These are phyloP conservation scores for Cavia aperea DNA, from an alignment of 2,113 vertebrate species.

Conservation along the genomic window DNA sequence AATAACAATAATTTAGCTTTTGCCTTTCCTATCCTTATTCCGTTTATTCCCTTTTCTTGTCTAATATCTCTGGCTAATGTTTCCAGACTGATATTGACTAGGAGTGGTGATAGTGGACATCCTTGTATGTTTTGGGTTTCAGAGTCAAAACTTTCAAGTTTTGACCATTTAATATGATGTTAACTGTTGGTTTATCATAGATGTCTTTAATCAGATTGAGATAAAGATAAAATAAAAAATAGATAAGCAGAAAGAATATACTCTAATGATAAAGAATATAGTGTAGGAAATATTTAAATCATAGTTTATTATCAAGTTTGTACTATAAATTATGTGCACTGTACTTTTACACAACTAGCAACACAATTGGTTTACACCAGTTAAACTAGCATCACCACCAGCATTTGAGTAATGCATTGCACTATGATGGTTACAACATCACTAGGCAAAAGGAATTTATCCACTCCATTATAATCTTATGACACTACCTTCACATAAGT, in stretches of 20 bases:
- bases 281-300: neutral
- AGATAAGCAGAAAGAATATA: neutral
- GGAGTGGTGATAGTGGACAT: neutral
- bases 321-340: neutral
- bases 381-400: neutral
- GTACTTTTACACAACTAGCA: neutral
- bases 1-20: neutral
- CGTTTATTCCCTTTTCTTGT: neutral
- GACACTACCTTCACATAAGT: neutral
- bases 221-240: neutral
- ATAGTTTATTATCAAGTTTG: neutral
- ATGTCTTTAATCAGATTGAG: neutral
- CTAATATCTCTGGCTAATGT: neutral
- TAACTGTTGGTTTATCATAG: neutral
- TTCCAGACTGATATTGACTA: neutral
- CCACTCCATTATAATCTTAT: neutral
- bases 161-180: neutral
- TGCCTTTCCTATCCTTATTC: neutral
- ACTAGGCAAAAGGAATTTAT: neutral
- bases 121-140: neutral
- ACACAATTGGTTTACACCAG: neutral
- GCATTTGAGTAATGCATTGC: neutral
- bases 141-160: neutral
- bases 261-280: neutral
- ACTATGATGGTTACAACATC: neutral